Evolutionary conservation across 2,888 invertebrate species (phyloP).

Genomic region (Mesorhabditis belari): DNA sequence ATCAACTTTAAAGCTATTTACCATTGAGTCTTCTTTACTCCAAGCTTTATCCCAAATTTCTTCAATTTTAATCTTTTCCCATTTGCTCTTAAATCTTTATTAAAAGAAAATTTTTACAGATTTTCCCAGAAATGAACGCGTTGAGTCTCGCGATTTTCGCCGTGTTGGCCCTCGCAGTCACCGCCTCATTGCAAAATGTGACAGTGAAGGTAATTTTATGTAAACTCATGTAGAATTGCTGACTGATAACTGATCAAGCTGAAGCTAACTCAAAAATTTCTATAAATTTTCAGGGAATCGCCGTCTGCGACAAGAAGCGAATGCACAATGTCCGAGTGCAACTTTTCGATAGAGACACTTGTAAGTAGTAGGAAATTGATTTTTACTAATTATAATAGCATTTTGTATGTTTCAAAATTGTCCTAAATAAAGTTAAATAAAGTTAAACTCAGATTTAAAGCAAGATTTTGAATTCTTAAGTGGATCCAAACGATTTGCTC

Average conservation of each 20-base stretch:
- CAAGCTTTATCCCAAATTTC: too few species aligned
- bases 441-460: background rate
- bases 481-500: background rate
- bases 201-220: background rate
- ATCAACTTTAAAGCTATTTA: too few species aligned
- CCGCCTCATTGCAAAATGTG: background rate
- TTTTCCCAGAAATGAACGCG: background rate
- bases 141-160: background rate
- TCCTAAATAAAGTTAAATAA: too few species aligned
- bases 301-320: background rate
- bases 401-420: too few species aligned
- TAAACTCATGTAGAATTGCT: background rate
- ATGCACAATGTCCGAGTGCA: background rate
- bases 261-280: background rate
- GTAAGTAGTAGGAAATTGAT: background rate
- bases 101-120: too few species aligned
- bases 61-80: too few species aligned
- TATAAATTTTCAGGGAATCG: background rate
- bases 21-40: too few species aligned
- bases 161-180: background rate
- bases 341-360: background rate
- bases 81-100: too few species aligned
- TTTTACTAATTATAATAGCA: too few species aligned
- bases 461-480: background rate
- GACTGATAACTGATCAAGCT: background rate